Evolutionary conservation across 2,888 invertebrate species (phyloP).

Genomic region (Ochlodes sylvanus): DNA sequence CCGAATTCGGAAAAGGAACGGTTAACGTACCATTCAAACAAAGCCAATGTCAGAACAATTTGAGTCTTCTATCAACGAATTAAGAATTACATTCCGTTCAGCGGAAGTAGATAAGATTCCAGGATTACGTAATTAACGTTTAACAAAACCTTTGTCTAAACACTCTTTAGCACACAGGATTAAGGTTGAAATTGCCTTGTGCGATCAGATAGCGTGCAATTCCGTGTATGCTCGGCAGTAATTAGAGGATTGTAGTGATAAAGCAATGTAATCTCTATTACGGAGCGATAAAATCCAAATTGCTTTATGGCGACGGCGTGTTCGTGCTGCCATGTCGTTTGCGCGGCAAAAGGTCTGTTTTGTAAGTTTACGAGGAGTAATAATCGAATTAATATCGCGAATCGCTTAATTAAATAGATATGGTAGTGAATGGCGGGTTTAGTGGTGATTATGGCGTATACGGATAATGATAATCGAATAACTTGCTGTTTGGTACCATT

Average conservation of each 20-base stretch:
- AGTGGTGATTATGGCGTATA: constrained; percentile 50
- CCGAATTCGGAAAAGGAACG: constrained; percentile 50
- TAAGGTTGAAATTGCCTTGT: constrained; percentile 52
- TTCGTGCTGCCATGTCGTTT: constrained; percentile 71
- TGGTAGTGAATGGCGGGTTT: constrained; percentile 52
- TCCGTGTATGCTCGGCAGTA: constrained; percentile 64
- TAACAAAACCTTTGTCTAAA: constrained; percentile 11
- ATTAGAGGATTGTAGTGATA: constrained; percentile 72
- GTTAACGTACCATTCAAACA: constrained; percentile 8
- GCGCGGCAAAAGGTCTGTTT: constrained; percentile 68
- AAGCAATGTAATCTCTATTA: constrained; percentile 80
- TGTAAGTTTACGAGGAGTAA: constrained; percentile 75
- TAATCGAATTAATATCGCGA: constrained; percentile 82
- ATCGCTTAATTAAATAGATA: constrained; percentile 82
- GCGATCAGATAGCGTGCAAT: constrained; percentile 59
- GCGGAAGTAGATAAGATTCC: constrained; percentile 27
- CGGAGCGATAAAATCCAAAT: constrained; percentile 75
- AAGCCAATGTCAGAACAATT: constrained; percentile 39
- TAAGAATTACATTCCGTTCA: constrained; percentile 44
- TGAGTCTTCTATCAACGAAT: constrained; percentile 41
- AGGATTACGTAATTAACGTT: constrained; percentile 49
- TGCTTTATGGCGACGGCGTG: constrained; percentile 67
- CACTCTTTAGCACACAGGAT: constrained; percentile 46
- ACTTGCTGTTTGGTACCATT: constrained; percentile 11
- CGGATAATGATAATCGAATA: constrained; percentile 28